A percentile compares a stretch with the other conserved stretches of the same genome.
Conservation (phyloP, 1,140 invertebrate species). For the Nasonia vitripennis region DNA sequence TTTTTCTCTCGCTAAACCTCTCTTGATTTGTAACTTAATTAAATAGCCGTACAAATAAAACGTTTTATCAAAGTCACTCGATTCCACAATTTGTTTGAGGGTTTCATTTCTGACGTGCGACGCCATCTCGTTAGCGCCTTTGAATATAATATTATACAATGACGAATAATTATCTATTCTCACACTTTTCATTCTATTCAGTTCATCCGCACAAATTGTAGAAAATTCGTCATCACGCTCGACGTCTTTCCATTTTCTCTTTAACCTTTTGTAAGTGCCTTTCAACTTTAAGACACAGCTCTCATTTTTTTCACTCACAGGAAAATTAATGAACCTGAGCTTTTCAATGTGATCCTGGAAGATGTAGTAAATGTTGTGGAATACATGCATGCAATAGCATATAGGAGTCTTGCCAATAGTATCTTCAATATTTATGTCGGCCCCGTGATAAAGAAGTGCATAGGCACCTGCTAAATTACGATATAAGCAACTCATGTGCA, state of each 20-base stretch:
- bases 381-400: conserved; percentile 1
- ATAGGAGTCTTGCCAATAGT: conserved; percentile 4
- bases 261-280: background rate
- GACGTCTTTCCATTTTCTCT: background rate
- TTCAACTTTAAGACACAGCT: background rate
- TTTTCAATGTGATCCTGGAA: conserved; percentile 29
- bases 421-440: conserved; percentile 24
- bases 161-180: conserved; percentile 17
- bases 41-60: conserved; percentile 21
- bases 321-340: background rate
- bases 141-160: conserved; percentile 33
- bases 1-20: background rate
- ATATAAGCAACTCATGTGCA: background rate
- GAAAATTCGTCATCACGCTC: background rate
- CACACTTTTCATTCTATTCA: conserved; percentile 6
- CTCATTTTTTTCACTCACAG: conserved; percentile 1
- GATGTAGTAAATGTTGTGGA: conserved; percentile 17
- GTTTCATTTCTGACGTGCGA: background rate
- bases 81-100: background rate
- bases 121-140: conserved; percentile 1
- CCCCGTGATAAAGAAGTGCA: conserved; percentile 20
- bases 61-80: background rate
- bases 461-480: conserved; percentile 15
- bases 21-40: conserved; percentile 13
- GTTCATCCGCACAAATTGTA: background rate